Evolutionary conservation across 2,888 invertebrate genomes (phyloP).

Genomic region (Buathra laborator): DNA sequence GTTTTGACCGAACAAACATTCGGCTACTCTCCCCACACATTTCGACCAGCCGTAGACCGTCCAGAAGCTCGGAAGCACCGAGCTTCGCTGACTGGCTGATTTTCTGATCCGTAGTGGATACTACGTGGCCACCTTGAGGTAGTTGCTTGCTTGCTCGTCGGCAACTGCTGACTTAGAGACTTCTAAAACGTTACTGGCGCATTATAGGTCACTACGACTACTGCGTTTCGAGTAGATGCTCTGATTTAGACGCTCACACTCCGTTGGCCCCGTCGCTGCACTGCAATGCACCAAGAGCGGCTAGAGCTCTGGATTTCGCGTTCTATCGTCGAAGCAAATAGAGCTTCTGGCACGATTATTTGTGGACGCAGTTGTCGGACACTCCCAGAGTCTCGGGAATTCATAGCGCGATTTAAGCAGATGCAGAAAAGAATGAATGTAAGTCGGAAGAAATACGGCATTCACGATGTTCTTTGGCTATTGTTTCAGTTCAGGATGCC

Average conservation of each 20-base stretch:
- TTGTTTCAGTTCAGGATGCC: too few species aligned
- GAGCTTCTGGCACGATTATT: constrained; percentile 33
- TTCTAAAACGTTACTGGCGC: constrained; percentile 49
- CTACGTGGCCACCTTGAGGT: constrained; percentile 45
- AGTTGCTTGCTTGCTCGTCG: constrained; percentile 36
- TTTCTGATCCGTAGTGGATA: constrained; percentile 48
- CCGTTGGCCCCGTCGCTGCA: constrained; percentile 1
- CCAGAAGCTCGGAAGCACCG: constrained; percentile 27
- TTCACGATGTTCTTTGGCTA: background rate
- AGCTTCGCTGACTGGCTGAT: constrained; percentile 48
- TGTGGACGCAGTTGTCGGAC: too few species aligned
- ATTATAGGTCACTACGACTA: constrained; percentile 29
- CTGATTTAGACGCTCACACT: constrained; percentile 42
- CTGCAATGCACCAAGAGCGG: constrained; percentile 36
- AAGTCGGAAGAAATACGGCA: background rate
- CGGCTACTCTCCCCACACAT: background rate
- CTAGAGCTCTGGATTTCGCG: constrained; percentile 48
- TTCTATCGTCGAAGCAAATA: constrained; percentile 47
- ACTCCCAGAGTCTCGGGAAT: too few species aligned
- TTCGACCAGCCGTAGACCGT: constrained; percentile 29
- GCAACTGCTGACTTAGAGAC: constrained; percentile 55
- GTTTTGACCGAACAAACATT: constrained; percentile 41
- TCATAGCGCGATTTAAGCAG: too few species aligned
- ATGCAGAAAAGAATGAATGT: too few species aligned
- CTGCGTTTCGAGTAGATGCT: constrained; percentile 35